phyloP scores from a whole-genome alignment of 2,888 invertebrate genomes.

The Dicyrtoma fusca region DNA sequence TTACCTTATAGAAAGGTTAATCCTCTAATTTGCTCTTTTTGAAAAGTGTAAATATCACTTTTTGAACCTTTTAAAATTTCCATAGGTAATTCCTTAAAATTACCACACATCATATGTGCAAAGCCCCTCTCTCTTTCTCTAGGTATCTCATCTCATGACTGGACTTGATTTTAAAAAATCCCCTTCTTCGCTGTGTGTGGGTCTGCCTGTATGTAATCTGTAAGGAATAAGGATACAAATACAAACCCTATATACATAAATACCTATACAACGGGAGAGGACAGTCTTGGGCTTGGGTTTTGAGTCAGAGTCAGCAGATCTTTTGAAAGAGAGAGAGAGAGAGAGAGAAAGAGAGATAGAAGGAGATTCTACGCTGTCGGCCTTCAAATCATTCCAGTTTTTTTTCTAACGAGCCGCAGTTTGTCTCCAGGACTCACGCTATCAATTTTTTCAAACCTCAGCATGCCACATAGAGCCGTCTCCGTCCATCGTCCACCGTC shows the following conservation, averaged over 20 bases:
- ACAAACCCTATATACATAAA: no score
- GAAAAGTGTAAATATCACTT: no score
- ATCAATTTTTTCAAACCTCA: slow-evolving; percentile 43
- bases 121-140: slow-evolving; percentile 4
- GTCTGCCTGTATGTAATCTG: slow-evolving; percentile 38
- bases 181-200: slow-evolving; percentile 3
- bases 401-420: slow-evolving; percentile 36
- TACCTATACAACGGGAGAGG: background rate
- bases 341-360: slow-evolving; percentile 4
- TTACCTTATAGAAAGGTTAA: no score
- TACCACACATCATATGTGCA: slow-evolving; percentile 35
- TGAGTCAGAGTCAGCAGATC: slow-evolving; percentile 26
- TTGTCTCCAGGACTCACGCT: slow-evolving; percentile 48
- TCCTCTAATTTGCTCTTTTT: no score
- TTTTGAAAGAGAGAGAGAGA: slow-evolving; percentile 16
- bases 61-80: no score
- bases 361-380: slow-evolving; percentile 36
- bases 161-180: no score
- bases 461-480: slow-evolving; percentile 23
- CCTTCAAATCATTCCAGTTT: slow-evolving; percentile 48
- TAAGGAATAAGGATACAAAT: slow-evolving; percentile 10
- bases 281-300: slow-evolving; percentile 11
- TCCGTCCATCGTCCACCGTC: no score
- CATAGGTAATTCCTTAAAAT: no score
- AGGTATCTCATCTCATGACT: no score